Evolutionary conservation across 2,113 vertebrate species (phyloP).

Genomic region (Oenanthe melanoleuca): DNA sequence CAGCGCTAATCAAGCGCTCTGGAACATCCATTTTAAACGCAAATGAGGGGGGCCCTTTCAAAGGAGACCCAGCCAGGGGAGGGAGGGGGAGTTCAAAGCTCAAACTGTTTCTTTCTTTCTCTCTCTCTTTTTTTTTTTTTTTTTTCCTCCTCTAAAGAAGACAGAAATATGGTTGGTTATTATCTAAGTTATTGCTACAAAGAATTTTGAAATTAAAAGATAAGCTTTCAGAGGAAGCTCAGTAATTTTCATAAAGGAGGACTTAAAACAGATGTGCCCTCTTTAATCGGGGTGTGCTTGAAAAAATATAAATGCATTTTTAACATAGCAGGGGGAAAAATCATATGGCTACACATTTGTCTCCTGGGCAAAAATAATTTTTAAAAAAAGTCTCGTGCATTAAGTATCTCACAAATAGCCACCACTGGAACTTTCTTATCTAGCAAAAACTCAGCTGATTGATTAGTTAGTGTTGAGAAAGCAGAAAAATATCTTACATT

Average conservation of each 20-base stretch:
- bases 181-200: constrained; percentile 80
- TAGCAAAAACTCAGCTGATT: neutral
- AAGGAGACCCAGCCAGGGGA: constrained; percentile 60
- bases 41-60: constrained; percentile 80
- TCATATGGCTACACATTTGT: constrained; percentile 41
- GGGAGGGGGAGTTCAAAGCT: constrained; percentile 77
- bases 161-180: constrained; percentile 77
- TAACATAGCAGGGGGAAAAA: constrained; percentile 69
- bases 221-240: constrained; percentile 72
- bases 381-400: neutral
- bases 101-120: constrained; percentile 47
- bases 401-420: neutral
- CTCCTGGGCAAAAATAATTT: constrained; percentile 58
- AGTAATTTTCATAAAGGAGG: constrained; percentile 77
- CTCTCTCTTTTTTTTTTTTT: neutral
- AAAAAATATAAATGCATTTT: constrained; percentile 71
- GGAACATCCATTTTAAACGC: constrained; percentile 78
- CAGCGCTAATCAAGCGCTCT: constrained; percentile 76
- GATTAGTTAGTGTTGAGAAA: neutral
- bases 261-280: constrained; percentile 80
- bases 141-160: constrained; percentile 59
- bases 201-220: constrained; percentile 81
- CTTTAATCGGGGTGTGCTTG: constrained; percentile 73
- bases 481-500: neutral
- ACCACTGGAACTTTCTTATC: constrained; percentile 46